Percentiles rank a stretch among this genome's conserved stretches.
Evolutionary conservation across 1,140 invertebrate genomes (phyloP).

Genomic region (Zaprionus vittiger): DNA sequence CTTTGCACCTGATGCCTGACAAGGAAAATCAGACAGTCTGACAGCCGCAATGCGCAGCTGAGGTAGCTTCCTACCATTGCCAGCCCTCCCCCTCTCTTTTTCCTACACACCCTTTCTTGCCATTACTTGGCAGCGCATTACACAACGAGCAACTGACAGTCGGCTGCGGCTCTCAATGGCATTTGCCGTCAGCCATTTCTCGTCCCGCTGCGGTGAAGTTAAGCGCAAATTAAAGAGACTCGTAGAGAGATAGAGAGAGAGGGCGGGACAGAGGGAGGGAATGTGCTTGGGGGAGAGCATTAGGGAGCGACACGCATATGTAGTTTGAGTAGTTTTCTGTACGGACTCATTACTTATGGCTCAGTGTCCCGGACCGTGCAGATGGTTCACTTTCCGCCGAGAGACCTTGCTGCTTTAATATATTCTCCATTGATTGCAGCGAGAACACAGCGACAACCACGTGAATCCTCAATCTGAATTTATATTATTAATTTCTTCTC

Average conservation of each 20-base stretch:
- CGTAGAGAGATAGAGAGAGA: neutral
- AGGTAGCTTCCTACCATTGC: too few species aligned
- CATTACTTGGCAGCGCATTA: neutral
- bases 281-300: neutral
- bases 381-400: neutral
- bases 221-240: neutral
- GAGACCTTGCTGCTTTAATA: neutral
- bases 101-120: neutral
- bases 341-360: conserved; percentile 2
- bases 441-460: too few species aligned
- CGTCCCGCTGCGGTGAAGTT: neutral
- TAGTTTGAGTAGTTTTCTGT: conserved; percentile 1
- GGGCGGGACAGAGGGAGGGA: neutral
- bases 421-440: neutral
- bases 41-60: conserved; percentile 3
- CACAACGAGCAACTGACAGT: neutral
- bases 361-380: neutral
- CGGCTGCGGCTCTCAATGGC: conserved; percentile 7
- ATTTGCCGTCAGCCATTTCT: neutral
- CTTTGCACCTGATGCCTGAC: conserved; percentile 75
- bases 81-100: neutral
- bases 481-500: neutral
- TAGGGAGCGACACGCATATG: neutral
- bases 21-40: conserved; percentile 31
- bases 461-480: neutral